Evolutionary conservation across 1,140 invertebrate genomes (phyloP).

Genomic region (Neelides sp.): DNA sequence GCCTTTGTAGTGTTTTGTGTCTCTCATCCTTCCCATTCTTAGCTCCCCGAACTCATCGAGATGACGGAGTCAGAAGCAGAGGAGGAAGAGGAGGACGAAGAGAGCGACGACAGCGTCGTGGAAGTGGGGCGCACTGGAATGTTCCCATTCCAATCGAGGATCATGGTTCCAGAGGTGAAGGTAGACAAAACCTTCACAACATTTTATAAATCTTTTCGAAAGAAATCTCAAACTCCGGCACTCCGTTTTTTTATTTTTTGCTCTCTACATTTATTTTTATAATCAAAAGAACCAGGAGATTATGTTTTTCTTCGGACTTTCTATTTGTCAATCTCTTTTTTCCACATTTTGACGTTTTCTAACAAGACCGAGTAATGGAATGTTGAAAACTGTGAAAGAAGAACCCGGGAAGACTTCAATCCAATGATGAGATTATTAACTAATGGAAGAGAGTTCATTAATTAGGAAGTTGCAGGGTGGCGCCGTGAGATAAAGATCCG

Average conservation of each 20-base stretch:
- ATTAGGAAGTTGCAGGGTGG: no score
- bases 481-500: no score
- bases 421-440: no score
- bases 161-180: conserved; percentile 21
- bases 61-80: conserved; percentile 17
- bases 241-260: not conserved
- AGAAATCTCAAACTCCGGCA: not conserved
- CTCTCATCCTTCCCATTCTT: no score
- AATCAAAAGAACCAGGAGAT: not conserved
- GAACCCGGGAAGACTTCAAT: no score
- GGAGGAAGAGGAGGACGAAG: conserved; percentile 23
- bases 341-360: not conserved
- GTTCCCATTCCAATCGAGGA: no score
- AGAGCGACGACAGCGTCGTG: conserved; percentile 23
- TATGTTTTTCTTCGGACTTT: conserved; percentile 7
- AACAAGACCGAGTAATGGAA: no score
- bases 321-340: conserved; percentile 2
- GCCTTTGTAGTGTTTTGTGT: no score
- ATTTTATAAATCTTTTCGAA: conserved; percentile 3
- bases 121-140: conserved; percentile 15
- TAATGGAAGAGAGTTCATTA: no score
- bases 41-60: conserved; percentile 26
- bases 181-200: conserved; percentile 11
- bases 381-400: no score
- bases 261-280: conserved; percentile 2